Evolutionary conservation across 2,797 vertebrate species (phyloP).

Genomic region (Gymnothorax javanicus): DNA sequence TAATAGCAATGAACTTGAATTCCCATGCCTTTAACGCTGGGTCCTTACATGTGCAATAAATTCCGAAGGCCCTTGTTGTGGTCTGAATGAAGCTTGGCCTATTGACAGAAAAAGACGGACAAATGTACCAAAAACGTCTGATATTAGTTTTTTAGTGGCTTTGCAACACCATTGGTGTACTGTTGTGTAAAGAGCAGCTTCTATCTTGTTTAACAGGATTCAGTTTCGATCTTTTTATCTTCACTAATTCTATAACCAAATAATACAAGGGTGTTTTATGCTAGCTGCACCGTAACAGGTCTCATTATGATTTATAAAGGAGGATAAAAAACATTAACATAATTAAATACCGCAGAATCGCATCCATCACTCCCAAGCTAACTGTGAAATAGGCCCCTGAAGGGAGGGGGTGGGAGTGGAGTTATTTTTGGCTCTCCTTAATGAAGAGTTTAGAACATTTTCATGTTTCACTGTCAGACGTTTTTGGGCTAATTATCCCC

Average conservation of each 20-base stretch:
- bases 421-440: conserved; percentile 14
- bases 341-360: conserved; percentile 16
- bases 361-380: not conserved
- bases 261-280: not conserved
- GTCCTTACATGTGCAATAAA: not conserved
- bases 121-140: not conserved
- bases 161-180: not conserved
- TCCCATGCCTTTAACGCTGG: not conserved
- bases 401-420: not conserved
- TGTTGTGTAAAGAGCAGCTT: not conserved
- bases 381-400: not conserved
- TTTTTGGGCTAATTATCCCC: conserved; percentile 25
- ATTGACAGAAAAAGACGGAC: not conserved
- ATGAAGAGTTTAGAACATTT: conserved; percentile 21
- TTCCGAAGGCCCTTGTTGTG: not conserved
- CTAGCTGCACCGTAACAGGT: conserved; percentile 18
- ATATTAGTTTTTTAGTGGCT: not conserved
- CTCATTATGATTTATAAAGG: conserved; percentile 17
- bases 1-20: not conserved
- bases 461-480: conserved; percentile 20
- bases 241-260: not conserved
- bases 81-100: not conserved
- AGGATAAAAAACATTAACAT: conserved; percentile 18
- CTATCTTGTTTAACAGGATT: not conserved
- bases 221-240: not conserved